Conservation (phyloP, 2,888 invertebrate species). For the Synanthedon tipuliformis region DNA sequence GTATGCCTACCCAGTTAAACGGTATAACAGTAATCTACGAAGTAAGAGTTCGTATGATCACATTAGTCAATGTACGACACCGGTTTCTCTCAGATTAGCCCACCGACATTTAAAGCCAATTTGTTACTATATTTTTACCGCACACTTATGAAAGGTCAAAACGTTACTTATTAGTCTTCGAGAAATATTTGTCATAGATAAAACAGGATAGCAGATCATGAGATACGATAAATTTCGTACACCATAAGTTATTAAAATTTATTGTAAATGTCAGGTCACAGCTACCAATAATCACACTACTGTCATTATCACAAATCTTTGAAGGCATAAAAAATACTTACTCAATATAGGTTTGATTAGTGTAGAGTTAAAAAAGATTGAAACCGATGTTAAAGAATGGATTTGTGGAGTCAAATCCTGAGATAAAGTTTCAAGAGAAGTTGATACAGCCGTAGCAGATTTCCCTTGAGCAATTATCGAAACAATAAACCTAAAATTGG, state of each 20-base stretch:
- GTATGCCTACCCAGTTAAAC: slow-evolving; percentile 25
- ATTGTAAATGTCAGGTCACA: not conserved
- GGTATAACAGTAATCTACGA: slow-evolving; percentile 35
- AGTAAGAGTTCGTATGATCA: slow-evolving; percentile 33
- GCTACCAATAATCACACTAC: not conserved
- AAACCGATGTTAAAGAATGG: not conserved
- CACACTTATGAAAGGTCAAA: slow-evolving; percentile 37
- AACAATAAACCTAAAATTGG: slow-evolving; percentile 66
- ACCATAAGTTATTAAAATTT: not conserved
- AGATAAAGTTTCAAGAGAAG: slow-evolving; percentile 35
- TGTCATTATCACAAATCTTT: not conserved
- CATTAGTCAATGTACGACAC: slow-evolving; percentile 52
- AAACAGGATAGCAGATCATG: not conserved
- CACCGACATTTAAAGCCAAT: slow-evolving; percentile 30
- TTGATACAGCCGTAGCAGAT: slow-evolving; percentile 30
- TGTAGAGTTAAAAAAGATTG: not conserved
- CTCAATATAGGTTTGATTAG: not conserved
- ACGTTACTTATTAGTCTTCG: slow-evolving; percentile 36
- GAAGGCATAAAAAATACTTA: slow-evolving; percentile 3
- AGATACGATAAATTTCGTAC: not conserved
- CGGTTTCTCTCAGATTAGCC: slow-evolving; percentile 33
- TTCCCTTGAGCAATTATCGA: slow-evolving; percentile 60
- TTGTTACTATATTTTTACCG: slow-evolving; percentile 29
- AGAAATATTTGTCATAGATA: slow-evolving; percentile 8
- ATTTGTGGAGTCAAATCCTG: slow-evolving; percentile 12